Evolutionary conservation across 2,888 invertebrate genomes (phyloP).

Genomic region (Apantesis nais): DNA sequence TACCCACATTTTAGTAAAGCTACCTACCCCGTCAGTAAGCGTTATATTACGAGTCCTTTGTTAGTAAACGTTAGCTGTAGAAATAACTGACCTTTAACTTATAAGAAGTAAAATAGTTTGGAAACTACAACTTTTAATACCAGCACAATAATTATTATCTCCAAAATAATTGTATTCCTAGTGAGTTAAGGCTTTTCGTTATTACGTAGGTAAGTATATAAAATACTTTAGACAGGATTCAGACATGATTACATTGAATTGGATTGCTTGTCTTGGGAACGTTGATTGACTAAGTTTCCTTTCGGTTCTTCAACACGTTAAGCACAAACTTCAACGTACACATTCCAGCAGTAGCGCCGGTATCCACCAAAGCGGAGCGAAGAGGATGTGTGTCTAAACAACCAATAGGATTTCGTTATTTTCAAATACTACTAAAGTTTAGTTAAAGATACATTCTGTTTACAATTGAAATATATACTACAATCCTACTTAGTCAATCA

Average conservation of each 20-base stretch:
- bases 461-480: neutral
- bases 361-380: constrained; percentile 18
- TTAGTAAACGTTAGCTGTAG: constrained; percentile 55
- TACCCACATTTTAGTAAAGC: constrained; percentile 66
- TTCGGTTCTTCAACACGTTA: constrained; percentile 14
- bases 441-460: neutral
- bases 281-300: constrained; percentile 35
- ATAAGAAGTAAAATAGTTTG: constrained; percentile 26
- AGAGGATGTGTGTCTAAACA: constrained; percentile 14
- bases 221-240: constrained; percentile 18
- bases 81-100: constrained; percentile 30
- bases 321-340: constrained; percentile 19
- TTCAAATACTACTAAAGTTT: constrained; percentile 5
- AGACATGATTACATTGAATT: constrained; percentile 16
- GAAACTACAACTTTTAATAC: constrained; percentile 16
- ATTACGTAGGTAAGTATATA: constrained; percentile 13
- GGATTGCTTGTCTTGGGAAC: constrained; percentile 6
- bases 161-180: constrained; percentile 22
- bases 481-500: constrained; percentile 16
- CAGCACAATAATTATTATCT: constrained; percentile 13
- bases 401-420: constrained; percentile 21
- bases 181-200: neutral
- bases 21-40: constrained; percentile 64
- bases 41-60: constrained; percentile 49
- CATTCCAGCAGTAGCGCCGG: constrained; percentile 17